A percentile compares a stretch with the other conserved stretches of the same genome.
Evolutionary conservation across 1,140 invertebrate genomes (phyloP).

Genomic region (Papilio polyxenes): DNA sequence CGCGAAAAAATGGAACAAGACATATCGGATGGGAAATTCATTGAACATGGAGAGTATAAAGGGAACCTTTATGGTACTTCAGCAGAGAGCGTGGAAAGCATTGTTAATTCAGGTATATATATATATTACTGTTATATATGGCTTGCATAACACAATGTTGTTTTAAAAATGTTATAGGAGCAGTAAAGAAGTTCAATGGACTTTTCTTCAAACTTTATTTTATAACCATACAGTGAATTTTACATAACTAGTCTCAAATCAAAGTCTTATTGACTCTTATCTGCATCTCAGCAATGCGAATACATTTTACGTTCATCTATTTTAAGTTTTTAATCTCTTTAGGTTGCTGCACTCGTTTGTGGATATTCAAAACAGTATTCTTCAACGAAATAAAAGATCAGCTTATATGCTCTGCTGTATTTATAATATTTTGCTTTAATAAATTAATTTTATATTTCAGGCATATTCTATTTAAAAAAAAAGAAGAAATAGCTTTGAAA

Average conservation of each 20-base stretch:
- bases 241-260: no score
- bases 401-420: not conserved
- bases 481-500: not conserved
- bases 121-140: not conserved
- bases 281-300: not conserved
- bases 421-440: not conserved
- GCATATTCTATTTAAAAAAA: not conserved
- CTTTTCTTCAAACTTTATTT: no score
- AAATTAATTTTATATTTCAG: slow-evolving; percentile 3
- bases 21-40: slow-evolving; percentile 93
- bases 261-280: no score
- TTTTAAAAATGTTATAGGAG: not conserved
- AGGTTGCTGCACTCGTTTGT: not conserved
- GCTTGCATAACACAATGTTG: not conserved
- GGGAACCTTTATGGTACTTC: slow-evolving; percentile 98
- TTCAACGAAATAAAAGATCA: not conserved
- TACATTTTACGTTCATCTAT: not conserved
- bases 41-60: slow-evolving; percentile 98
- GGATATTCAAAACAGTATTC: not conserved
- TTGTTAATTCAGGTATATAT: slow-evolving; percentile 88
- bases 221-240: no score
- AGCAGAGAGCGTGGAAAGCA: slow-evolving; percentile 91
- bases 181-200: not conserved
- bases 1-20: slow-evolving; percentile 96
- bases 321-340: not conserved